phyloP scores from a whole-genome alignment of 2,113 vertebrate species.

The Nannospalax galili region DNA sequence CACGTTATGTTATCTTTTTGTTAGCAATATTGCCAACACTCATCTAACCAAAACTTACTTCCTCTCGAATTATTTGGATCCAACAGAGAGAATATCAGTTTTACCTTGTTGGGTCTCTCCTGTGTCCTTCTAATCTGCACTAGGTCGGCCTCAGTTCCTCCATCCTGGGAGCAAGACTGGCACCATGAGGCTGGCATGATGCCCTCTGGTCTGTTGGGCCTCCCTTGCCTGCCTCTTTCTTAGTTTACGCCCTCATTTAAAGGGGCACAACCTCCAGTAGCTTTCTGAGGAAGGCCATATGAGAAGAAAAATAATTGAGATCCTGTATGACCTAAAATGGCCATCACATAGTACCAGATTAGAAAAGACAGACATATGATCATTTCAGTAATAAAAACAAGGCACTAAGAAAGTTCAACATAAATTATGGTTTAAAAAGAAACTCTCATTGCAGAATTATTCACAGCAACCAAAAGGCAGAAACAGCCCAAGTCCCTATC shows the following conservation, averaged over 20 bases:
- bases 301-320: neutral
- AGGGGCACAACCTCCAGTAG: neutral
- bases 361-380: neutral
- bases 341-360: neutral
- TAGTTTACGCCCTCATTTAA: neutral
- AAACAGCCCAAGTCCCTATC: neutral
- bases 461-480: neutral
- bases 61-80: neutral
- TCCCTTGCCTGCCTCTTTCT: neutral
- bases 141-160: neutral
- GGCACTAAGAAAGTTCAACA: constrained; percentile 13
- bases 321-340: neutral
- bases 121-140: neutral
- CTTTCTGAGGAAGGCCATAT: neutral
- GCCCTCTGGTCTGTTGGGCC: neutral
- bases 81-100: neutral
- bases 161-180: accelerated
- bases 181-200: neutral
- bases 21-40: neutral
- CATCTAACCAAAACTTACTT: neutral
- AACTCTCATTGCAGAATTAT: constrained; percentile 21
- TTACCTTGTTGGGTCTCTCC: neutral
- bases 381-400: neutral
- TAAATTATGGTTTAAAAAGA: constrained; percentile 30
- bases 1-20: neutral